phyloP scores from a whole-genome alignment of 2,113 vertebrate species.

The Hyperoodon ampullatus region DNA sequence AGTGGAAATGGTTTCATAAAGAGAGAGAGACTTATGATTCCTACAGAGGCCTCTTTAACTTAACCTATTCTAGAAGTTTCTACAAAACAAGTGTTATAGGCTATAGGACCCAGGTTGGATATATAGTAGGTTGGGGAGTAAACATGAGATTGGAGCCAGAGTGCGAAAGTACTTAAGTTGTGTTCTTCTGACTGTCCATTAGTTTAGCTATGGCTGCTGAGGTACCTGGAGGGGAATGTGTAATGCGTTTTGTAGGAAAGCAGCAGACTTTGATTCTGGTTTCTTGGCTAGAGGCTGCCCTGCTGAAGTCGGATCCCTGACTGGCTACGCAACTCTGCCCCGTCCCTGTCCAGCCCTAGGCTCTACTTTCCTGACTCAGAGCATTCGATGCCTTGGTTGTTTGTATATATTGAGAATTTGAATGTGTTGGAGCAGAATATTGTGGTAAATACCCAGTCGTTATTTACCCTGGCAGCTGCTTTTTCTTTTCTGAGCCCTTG shows the following conservation, averaged over 20 bases:
- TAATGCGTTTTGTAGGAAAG: accelerated
- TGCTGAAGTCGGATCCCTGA: not conserved
- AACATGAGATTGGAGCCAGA: not conserved
- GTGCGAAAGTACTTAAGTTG: not conserved
- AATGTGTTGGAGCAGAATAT: not conserved
- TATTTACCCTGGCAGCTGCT: not conserved
- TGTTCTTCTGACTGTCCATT: not conserved
- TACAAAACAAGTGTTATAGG: not conserved
- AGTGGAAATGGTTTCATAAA: not conserved
- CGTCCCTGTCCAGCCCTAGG: not conserved
- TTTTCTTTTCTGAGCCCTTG: not conserved
- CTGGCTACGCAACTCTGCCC: too few species aligned
- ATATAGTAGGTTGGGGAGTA: too few species aligned
- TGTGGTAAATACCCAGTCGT: not conserved
- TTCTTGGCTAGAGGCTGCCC: not conserved
- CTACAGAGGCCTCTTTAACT: not conserved
- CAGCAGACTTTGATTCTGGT: not conserved
- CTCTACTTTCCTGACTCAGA: not conserved
- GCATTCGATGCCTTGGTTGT: not conserved
- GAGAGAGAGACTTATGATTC: not conserved
- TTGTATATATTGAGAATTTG: not conserved
- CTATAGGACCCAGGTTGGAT: not conserved
- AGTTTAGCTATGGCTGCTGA: not conserved
- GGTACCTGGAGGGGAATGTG: too few species aligned
- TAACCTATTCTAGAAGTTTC: not conserved